Evolutionary conservation across 1,140 invertebrate genomes (phyloP).

Genomic region (Drosophila rhopaloa): DNA sequence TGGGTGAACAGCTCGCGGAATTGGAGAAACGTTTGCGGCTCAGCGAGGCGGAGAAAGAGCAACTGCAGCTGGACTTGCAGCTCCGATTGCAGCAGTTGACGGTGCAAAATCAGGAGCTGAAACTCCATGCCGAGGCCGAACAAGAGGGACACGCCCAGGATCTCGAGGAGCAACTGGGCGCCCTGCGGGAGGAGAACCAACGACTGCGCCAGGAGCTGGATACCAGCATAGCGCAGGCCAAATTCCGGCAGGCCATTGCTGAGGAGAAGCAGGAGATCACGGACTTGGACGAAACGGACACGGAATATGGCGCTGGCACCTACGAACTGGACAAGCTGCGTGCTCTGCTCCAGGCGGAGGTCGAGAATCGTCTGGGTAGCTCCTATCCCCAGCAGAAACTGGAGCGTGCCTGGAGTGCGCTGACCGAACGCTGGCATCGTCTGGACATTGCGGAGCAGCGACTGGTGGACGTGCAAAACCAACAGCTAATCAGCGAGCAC

Average conservation of each 20-base stretch:
- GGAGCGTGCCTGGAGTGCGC: slow-evolving; percentile 78
- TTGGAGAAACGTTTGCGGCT: slow-evolving; percentile 70
- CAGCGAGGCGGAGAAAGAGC: slow-evolving; percentile 72
- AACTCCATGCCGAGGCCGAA: slow-evolving; percentile 72
- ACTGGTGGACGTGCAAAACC: slow-evolving; percentile 69
- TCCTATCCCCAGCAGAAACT: slow-evolving; percentile 63
- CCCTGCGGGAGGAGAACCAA: slow-evolving; percentile 59
- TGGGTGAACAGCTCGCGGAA: slow-evolving; percentile 85
- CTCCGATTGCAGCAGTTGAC: slow-evolving; percentile 69
- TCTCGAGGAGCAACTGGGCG: slow-evolving; percentile 68
- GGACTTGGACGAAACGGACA: slow-evolving; percentile 59
- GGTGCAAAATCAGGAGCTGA: slow-evolving; percentile 74
- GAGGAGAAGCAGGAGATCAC: slow-evolving; percentile 79
- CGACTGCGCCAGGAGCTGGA: slow-evolving; percentile 65
- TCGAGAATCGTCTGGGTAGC: slow-evolving; percentile 55
- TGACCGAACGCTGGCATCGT: slow-evolving; percentile 73
- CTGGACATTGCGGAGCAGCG: slow-evolving; percentile 79
- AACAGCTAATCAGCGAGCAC: slow-evolving; percentile 69
- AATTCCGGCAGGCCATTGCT: slow-evolving; percentile 76
- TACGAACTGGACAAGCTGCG: slow-evolving; percentile 80
- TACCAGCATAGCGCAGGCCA: slow-evolving; percentile 64
- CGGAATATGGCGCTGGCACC: slow-evolving; percentile 43
- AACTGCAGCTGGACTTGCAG: slow-evolving; percentile 73
- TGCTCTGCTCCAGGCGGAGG: slow-evolving; percentile 45
- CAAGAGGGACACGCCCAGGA: slow-evolving; percentile 74